These are phyloP conservation scores for Rotaria socialis DNA, from an alignment of 2,888 invertebrate genomes.

Conservation along the genomic window DNA sequence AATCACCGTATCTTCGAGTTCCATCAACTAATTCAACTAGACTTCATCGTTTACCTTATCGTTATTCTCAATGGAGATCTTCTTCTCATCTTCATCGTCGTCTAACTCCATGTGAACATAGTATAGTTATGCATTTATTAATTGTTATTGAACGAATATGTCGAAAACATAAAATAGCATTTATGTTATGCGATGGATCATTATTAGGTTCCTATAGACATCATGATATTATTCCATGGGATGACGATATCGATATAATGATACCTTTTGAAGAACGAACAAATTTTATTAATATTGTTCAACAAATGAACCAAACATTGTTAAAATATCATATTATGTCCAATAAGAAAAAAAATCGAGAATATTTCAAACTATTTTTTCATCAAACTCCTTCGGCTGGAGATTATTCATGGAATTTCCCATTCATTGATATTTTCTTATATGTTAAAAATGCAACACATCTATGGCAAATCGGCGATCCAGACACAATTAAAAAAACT, in stretches of 20 bases:
- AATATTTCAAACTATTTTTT: not conserved
- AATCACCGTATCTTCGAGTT: not conserved
- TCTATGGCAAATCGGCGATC: not conserved
- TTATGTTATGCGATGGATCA: not conserved
- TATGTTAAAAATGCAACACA: not conserved
- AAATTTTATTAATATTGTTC: not conserved
- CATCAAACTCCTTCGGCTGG: not conserved
- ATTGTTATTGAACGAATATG: not conserved
- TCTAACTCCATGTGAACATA: conserved; percentile 15
- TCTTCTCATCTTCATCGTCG: not conserved
- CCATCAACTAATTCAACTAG: not conserved
- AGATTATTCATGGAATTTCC: not conserved
- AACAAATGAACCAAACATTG: not conserved
- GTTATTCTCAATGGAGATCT: not conserved
- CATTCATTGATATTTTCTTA: not conserved
- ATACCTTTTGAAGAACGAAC: not conserved
- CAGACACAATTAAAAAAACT: not conserved
- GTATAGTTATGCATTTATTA: not conserved
- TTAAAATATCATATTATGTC: not conserved
- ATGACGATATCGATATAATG: conserved; percentile 11
- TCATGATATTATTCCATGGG: conserved; percentile 34
- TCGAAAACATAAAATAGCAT: not conserved
- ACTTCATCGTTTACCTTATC: not conserved
- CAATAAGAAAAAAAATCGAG: not conserved
- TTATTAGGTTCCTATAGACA: not conserved